Conservation (phyloP, 2,113 vertebrate genomes). For the Platichthys stellatus region DNA sequence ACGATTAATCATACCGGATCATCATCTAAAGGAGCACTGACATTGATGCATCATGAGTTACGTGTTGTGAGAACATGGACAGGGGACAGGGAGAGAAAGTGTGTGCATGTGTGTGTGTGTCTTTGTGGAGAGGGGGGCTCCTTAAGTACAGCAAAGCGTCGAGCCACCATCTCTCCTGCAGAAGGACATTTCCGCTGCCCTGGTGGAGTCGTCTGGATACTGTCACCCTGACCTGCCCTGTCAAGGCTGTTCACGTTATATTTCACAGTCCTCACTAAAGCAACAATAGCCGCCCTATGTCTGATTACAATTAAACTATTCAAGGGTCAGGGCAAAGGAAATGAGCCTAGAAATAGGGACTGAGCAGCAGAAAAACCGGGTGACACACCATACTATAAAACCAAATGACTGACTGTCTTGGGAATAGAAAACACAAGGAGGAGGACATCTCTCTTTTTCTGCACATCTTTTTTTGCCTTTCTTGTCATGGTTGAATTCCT, state of each 20-base stretch:
- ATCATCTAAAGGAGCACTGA: conserved; percentile 31
- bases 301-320: conserved; percentile 23
- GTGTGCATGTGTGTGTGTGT: conserved; percentile 3
- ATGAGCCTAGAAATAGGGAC: not conserved
- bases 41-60: conserved; percentile 51
- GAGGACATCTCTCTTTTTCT: conserved; percentile 6
- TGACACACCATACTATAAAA: conserved; percentile 33
- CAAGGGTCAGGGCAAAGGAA: conserved; percentile 36
- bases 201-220: conserved; percentile 11
- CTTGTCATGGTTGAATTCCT: conserved; percentile 33
- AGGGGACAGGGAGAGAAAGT: conserved; percentile 24
- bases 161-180: conserved; percentile 1
- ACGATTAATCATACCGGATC: conserved; percentile 49
- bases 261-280: conserved; percentile 6
- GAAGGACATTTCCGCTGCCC: not conserved
- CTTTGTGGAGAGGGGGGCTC: not conserved
- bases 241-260: conserved; percentile 13
- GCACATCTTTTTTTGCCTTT: not conserved
- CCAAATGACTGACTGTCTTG: conserved; percentile 24
- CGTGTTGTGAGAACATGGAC: conserved; percentile 7
- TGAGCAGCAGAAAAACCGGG: conserved; percentile 24
- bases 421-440: conserved; percentile 26
- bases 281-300: conserved; percentile 31
- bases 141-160: no score
- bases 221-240: conserved; percentile 35